phyloP scores from a whole-genome alignment of 1,140 invertebrate genomes.

The Diorhabda elongata region DNA sequence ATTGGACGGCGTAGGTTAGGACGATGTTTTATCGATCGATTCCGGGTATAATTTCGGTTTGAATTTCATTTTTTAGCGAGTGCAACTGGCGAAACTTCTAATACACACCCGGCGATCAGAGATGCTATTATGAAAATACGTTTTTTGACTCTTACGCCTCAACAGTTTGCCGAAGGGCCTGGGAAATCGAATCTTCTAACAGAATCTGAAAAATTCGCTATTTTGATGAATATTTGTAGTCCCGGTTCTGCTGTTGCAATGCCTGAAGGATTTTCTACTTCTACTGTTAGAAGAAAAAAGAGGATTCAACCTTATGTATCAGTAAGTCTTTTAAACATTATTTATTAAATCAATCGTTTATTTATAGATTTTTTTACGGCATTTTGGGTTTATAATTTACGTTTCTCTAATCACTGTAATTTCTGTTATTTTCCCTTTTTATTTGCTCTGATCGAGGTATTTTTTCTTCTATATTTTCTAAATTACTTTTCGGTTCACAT shows the following conservation, averaged over 20 bases:
- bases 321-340: too few species aligned
- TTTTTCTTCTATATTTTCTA: too few species aligned
- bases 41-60: neutral
- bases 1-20: conserved; percentile 45
- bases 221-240: conserved; percentile 77
- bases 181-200: conserved; percentile 66
- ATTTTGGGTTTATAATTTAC: too few species aligned
- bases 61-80: conserved; percentile 18
- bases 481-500: too few species aligned
- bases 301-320: conserved; percentile 5
- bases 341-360: too few species aligned
- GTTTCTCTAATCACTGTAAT: too few species aligned
- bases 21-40: neutral
- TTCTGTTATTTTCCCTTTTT: too few species aligned
- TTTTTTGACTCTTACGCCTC: conserved; percentile 70
- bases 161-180: conserved; percentile 76
- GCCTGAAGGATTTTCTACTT: conserved; percentile 63
- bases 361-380: too few species aligned
- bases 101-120: conserved; percentile 36
- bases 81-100: conserved; percentile 29
- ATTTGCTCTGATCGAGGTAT: too few species aligned
- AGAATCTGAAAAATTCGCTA: conserved; percentile 71
- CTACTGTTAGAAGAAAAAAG: conserved; percentile 28
- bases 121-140: conserved; percentile 63
- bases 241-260: conserved; percentile 58